Percentiles rank a stretch among this genome's conserved stretches.
These are phyloP conservation scores for Diogma glabrata DNA, from an alignment of 2,888 invertebrate genomes.

Conservation along the genomic window DNA sequence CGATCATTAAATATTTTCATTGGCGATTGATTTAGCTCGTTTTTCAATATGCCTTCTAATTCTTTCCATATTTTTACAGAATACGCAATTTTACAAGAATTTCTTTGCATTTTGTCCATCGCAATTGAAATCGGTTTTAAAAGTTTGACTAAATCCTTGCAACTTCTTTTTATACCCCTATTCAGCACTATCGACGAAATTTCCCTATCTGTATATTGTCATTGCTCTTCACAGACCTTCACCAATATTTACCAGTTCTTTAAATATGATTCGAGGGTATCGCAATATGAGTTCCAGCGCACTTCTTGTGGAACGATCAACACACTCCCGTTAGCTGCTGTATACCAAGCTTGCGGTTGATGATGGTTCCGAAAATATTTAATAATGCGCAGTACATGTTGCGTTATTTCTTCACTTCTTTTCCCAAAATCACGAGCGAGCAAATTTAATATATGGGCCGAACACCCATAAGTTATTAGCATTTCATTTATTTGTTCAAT, in stretches of 20 bases:
- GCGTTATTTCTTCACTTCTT: not conserved
- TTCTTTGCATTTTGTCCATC: not conserved
- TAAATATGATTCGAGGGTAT: slow-evolving; percentile 1
- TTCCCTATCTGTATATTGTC: not conserved
- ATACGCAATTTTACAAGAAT: not conserved
- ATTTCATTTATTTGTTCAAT: not conserved
- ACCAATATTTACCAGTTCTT: not conserved
- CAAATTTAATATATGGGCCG: not conserved
- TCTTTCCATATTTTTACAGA: not conserved
- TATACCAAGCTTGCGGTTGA: not conserved
- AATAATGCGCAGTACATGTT: not conserved
- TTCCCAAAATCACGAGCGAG: not conserved
- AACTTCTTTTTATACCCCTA: not conserved
- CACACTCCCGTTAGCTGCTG: not conserved
- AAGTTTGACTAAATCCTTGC: not conserved
- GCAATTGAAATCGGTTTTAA: slow-evolving; percentile 5
- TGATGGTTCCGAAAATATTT: not conserved
- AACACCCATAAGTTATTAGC: not conserved
- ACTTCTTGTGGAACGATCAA: not conserved
- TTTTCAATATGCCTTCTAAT: not conserved
- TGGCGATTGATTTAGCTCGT: not conserved
- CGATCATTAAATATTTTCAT: slow-evolving; percentile 2
- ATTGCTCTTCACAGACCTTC: not conserved
- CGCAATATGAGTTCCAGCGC: slow-evolving; percentile 3
- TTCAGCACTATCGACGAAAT: slow-evolving; percentile 4